These are phyloP conservation scores for Macaria liturata DNA, from an alignment of 2,888 invertebrate genomes.

Conservation along the genomic window DNA sequence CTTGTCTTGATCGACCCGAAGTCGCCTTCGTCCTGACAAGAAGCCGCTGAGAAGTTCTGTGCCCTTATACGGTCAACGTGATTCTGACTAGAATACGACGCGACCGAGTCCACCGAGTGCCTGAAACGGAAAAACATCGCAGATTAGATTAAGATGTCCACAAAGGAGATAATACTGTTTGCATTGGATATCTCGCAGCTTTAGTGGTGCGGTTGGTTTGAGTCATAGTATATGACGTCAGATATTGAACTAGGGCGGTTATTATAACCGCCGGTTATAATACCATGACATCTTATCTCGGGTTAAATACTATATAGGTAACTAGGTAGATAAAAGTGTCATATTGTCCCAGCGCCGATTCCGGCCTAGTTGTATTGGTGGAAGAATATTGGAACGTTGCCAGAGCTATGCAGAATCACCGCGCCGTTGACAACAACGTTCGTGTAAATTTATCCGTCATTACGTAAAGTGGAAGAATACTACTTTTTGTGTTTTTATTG, in stretches of 20 bases:
- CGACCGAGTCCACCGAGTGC: constrained; percentile 84
- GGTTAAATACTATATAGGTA: constrained; percentile 19
- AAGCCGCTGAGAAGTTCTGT: constrained; percentile 81
- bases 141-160: constrained; percentile 68
- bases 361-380: constrained; percentile 35
- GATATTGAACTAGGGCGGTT: constrained; percentile 49
- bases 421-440: constrained; percentile 41
- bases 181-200: constrained; percentile 55
- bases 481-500: constrained; percentile 10
- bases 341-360: constrained; percentile 33
- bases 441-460: constrained; percentile 32
- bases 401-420: constrained; percentile 37
- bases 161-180: constrained; percentile 62
- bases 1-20: constrained; percentile 79
- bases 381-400: constrained; percentile 48
- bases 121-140: constrained; percentile 68
- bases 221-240: constrained; percentile 55
- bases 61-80: constrained; percentile 83
- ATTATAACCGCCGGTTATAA: too few relatives aligned
- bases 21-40: constrained; percentile 80
- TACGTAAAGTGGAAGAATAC: constrained; percentile 26
- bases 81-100: constrained; percentile 84
- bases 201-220: constrained; percentile 51
- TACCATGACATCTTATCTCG: constrained; percentile 21
- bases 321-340: constrained; percentile 20